Evolutionary conservation across 2,797 vertebrate species (phyloP).

Genomic region (Rhabdophis nuchalis): DNA sequence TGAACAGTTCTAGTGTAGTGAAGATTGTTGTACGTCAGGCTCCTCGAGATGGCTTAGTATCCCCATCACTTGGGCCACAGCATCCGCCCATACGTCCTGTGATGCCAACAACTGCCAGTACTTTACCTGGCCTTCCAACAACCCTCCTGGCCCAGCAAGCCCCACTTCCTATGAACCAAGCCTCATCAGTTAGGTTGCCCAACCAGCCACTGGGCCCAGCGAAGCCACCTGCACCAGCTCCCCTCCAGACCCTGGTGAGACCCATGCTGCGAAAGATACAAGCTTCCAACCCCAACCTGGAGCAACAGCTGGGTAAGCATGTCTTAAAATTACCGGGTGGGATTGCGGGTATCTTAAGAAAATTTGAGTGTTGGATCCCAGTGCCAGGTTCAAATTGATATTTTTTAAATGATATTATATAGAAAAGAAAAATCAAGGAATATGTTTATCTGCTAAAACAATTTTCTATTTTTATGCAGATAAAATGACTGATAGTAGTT

Average conservation of each 20-base stretch:
- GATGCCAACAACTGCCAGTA: slow-evolving; percentile 15
- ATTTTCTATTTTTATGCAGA: not conserved
- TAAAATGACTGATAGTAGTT: not conserved
- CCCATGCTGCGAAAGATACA: slow-evolving; percentile 78
- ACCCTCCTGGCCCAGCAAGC: slow-evolving; percentile 16
- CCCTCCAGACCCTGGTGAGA: slow-evolving; percentile 34
- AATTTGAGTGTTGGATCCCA: not conserved
- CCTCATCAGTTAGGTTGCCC: slow-evolving; percentile 48
- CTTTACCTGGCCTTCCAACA: slow-evolving; percentile 3
- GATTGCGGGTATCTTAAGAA: not conserved
- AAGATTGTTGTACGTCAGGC: slow-evolving; percentile 92
- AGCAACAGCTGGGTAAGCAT: slow-evolving; percentile 67
- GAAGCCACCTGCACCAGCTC: slow-evolving; percentile 44
- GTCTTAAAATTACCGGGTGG: not conserved
- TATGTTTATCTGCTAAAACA: not conserved
- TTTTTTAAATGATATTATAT: not conserved
- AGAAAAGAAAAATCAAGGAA: not conserved
- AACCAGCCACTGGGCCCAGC: slow-evolving; percentile 53
- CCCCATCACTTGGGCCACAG: slow-evolving; percentile 75
- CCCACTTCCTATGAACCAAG: slow-evolving; percentile 28
- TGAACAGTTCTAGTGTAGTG: slow-evolving; percentile 86
- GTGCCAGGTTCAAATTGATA: not conserved
- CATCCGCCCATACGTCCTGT: slow-evolving; percentile 63
- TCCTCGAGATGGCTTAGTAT: slow-evolving; percentile 80
- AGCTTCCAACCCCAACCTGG: slow-evolving; percentile 59